Percentiles rank a stretch among this genome's conserved stretches.
These are phyloP conservation scores for Melolontha melolontha DNA, from an alignment of 2,888 invertebrate genomes.

Conservation along the genomic window DNA sequence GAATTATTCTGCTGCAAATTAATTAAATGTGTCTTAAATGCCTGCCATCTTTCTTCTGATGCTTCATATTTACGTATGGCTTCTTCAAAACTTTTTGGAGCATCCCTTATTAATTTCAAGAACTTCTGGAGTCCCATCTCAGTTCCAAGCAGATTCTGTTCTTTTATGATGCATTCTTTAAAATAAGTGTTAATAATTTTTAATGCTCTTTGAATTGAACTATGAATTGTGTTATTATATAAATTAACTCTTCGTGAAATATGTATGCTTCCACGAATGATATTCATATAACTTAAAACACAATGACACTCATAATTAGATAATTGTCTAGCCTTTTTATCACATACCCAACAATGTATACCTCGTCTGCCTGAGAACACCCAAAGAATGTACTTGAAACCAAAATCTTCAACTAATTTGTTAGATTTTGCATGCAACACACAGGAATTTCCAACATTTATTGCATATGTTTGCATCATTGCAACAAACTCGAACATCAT, in stretches of 20 bases:
- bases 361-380: constrained; percentile 98
- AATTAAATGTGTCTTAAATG: constrained; percentile 70
- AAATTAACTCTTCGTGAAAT: constrained; percentile 81
- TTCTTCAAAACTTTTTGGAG: constrained; percentile 56
- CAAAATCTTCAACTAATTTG: constrained; percentile 93
- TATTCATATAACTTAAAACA: constrained; percentile 89
- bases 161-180: constrained; percentile 78
- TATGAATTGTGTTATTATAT: constrained; percentile 78
- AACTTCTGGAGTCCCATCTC: constrained; percentile 77
- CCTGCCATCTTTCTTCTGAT: constrained; percentile 76
- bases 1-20: constrained; percentile 66
- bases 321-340: constrained; percentile 83
- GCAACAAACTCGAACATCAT: constrained; percentile 94
- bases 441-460: constrained; percentile 98
- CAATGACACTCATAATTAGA: constrained; percentile 80
- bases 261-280: constrained; percentile 79
- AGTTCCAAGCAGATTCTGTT: constrained; percentile 87
- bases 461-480: constrained; percentile 89
- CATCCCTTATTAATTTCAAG: constrained; percentile 76
- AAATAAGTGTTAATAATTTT: constrained; percentile 82
- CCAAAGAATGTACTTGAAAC: constrained; percentile 94
- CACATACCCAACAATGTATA: constrained; percentile 99
- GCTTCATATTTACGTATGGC: constrained; percentile 65
- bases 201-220: constrained; percentile 80
- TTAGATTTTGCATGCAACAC: constrained; percentile 90